Evolutionary conservation across 2,797 vertebrate species (phyloP).

Genomic region (Microchirus variegatus): DNA sequence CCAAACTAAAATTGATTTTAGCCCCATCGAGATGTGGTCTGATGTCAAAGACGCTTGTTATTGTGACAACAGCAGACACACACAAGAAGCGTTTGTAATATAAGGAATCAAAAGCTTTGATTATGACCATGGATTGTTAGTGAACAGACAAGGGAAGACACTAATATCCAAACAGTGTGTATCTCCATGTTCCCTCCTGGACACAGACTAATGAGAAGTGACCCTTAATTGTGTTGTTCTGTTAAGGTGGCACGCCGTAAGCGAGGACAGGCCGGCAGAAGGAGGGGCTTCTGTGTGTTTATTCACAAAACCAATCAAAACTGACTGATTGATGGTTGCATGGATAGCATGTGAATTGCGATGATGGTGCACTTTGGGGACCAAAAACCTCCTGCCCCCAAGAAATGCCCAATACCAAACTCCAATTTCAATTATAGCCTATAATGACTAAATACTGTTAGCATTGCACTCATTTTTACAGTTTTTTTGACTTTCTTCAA

Average conservation of each 20-base stretch:
- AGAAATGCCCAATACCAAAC: no score
- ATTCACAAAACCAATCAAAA: conserved; percentile 60
- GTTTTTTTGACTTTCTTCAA: no score
- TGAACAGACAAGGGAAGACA: conserved; percentile 11
- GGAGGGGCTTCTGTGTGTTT: conserved; percentile 34
- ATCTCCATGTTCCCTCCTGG: conserved; percentile 58
- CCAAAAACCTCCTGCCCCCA: no score
- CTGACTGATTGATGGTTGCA: conserved; percentile 23
- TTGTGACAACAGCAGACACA: conserved; percentile 4
- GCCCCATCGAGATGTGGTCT: background rate
- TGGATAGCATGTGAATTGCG: conserved; percentile 2
- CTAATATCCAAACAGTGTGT: conserved; percentile 67
- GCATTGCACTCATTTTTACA: no score
- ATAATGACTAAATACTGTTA: no score
- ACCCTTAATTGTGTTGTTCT: conserved; percentile 75
- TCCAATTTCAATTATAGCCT: no score
- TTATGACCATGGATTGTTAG: conserved; percentile 51
- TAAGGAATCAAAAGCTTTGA: conserved; percentile 48
- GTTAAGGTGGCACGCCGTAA: conserved; percentile 58
- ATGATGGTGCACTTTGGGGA: no score
- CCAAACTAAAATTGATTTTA: conserved; percentile 1
- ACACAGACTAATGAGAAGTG: conserved; percentile 63
- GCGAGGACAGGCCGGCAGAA: conserved; percentile 3
- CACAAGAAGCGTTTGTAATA: conserved; percentile 12
- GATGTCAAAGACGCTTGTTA: conserved; percentile 19